These are phyloP conservation scores for Sinocyclocheilus anshuiensis DNA, from an alignment of 2,113 vertebrate species.

Conservation along the genomic window DNA sequence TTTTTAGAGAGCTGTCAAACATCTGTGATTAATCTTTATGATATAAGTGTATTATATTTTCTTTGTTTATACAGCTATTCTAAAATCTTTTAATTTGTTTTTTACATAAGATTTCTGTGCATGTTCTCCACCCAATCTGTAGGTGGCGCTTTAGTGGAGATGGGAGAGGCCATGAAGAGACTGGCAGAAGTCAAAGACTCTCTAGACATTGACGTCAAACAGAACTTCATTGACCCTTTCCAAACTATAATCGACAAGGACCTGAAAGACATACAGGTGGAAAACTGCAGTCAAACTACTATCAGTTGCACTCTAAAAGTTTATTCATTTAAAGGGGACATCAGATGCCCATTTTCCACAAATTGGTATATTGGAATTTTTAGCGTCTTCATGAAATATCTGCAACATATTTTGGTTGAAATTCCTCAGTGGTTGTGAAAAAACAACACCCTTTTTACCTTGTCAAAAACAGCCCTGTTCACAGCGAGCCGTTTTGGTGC, in stretches of 20 bases:
- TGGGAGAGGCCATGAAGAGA: slow-evolving; percentile 92
- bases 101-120: neutral
- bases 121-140: slow-evolving; percentile 12
- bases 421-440: too few relatives aligned
- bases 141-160: slow-evolving; percentile 90
- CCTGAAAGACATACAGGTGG: slow-evolving; percentile 96
- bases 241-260: slow-evolving; percentile 95
- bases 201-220: slow-evolving; percentile 96
- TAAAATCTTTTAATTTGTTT: neutral
- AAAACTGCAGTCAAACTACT: neutral
- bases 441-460: too few relatives aligned
- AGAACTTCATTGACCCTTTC: slow-evolving; percentile 96
- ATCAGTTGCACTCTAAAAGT: neutral
- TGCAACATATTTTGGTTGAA: too few relatives aligned
- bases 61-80: neutral
- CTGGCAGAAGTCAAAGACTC: slow-evolving; percentile 93
- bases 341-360: too few relatives aligned
- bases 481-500: too few relatives aligned
- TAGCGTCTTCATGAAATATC: too few relatives aligned
- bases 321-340: neutral
- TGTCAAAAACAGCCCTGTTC: too few relatives aligned
- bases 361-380: too few relatives aligned
- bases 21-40: neutral
- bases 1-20: neutral
- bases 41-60: neutral